These are phyloP conservation scores for Epinotia bilunana DNA, from an alignment of 2,888 invertebrate species.

Conservation along the genomic window DNA sequence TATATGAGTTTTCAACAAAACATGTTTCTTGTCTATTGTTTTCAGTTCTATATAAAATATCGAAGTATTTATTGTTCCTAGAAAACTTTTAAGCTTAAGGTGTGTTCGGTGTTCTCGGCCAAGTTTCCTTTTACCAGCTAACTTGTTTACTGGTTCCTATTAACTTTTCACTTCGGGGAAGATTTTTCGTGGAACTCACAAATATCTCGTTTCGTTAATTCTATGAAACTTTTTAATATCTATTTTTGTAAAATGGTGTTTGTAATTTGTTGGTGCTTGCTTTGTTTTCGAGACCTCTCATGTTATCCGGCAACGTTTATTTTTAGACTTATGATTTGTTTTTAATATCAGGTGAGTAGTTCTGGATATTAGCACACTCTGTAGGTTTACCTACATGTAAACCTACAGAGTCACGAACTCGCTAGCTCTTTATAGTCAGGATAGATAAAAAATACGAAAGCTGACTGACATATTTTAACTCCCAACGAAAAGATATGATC, in stretches of 20 bases:
- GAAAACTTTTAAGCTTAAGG: slow-evolving; percentile 34
- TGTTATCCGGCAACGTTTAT: too few relatives aligned
- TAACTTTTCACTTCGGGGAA: slow-evolving; percentile 34
- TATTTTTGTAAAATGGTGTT: background rate
- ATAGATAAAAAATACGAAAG: too few relatives aligned
- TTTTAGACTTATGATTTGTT: too few relatives aligned
- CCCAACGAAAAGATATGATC: too few relatives aligned
- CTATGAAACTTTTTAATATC: slow-evolving; percentile 29
- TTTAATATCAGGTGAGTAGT: too few relatives aligned
- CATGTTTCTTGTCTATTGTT: slow-evolving; percentile 5
- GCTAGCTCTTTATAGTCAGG: too few relatives aligned
- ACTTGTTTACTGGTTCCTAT: slow-evolving; percentile 33
- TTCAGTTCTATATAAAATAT: slow-evolving; percentile 22
- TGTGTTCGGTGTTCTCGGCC: slow-evolving; percentile 29
- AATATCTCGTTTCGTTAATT: slow-evolving; percentile 31
- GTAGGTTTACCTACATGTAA: too few relatives aligned
- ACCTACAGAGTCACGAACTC: too few relatives aligned
- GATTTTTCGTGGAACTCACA: slow-evolving; percentile 26
- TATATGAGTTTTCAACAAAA: background rate
- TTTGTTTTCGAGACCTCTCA: background rate
- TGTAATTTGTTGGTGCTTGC: background rate
- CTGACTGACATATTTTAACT: too few relatives aligned
- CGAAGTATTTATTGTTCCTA: slow-evolving; percentile 31
- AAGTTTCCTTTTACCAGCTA: slow-evolving; percentile 38
- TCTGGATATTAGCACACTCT: too few relatives aligned